These are phyloP conservation scores for Pyrocoelia pectoralis DNA, from an alignment of 2,888 invertebrate genomes.

Conservation along the genomic window DNA sequence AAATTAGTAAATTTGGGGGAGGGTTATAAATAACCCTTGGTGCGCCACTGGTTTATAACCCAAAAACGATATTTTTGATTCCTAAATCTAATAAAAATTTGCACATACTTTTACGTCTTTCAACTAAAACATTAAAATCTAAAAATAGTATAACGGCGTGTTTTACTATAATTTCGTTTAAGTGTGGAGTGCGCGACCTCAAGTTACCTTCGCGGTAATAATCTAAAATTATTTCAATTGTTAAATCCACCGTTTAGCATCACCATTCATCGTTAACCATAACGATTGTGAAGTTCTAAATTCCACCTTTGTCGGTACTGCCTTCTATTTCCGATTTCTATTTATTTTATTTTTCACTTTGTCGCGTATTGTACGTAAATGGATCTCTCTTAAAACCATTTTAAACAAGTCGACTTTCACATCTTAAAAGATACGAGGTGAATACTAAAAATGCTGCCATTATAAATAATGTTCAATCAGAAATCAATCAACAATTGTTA, in stretches of 20 bases:
- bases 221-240: slow-evolving; percentile 1
- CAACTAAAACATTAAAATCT: slow-evolving; percentile 1
- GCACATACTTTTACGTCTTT: background rate
- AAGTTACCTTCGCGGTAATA: slow-evolving; percentile 1
- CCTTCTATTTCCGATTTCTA: slow-evolving; percentile 17
- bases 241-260: background rate
- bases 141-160: background rate
- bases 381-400: slow-evolving; percentile 10
- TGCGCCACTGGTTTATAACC: too few species aligned
- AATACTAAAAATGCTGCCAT: background rate
- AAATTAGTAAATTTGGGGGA: too few species aligned
- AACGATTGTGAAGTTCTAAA: slow-evolving; percentile 18
- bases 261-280: slow-evolving; percentile 10
- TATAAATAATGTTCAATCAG: background rate
- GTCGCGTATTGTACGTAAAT: slow-evolving; percentile 17
- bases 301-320: slow-evolving; percentile 25
- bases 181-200: background rate
- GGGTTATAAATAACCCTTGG: too few species aligned
- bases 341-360: slow-evolving; percentile 18
- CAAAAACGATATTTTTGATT: too few species aligned
- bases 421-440: slow-evolving; percentile 6
- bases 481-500: slow-evolving; percentile 11
- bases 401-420: slow-evolving; percentile 26
- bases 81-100: too few species aligned
- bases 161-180: background rate